These are phyloP conservation scores for Lutjanus argentimaculatus DNA, from an alignment of 2,797 vertebrate genomes.

Conservation along the genomic window DNA sequence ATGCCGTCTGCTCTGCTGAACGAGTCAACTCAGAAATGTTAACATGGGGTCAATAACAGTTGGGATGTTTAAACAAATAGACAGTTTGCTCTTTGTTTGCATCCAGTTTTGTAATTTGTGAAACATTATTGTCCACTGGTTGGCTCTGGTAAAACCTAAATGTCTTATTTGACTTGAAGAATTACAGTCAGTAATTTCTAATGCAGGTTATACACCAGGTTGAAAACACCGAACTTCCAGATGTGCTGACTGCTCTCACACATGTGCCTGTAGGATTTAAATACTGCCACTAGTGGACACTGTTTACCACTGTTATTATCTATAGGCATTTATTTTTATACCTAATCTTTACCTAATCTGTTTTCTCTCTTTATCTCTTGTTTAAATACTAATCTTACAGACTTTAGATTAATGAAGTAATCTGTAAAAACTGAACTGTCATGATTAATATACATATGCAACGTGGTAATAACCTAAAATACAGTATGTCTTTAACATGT, in stretches of 20 bases:
- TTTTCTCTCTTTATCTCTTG: neutral
- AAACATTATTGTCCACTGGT: slow-evolving; percentile 1
- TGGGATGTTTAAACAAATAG: slow-evolving; percentile 32
- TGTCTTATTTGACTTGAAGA: slow-evolving; percentile 21
- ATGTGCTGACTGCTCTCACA: slow-evolving; percentile 33
- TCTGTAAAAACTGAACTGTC: neutral
- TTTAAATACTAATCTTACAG: neutral
- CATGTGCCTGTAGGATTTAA: slow-evolving; percentile 20
- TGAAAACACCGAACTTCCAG: slow-evolving; percentile 30
- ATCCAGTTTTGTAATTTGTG: slow-evolving; percentile 19
- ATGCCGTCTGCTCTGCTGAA: slow-evolving; percentile 34
- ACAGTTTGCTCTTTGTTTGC: slow-evolving; percentile 21
- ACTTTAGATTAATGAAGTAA: neutral
- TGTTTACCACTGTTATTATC: slow-evolving; percentile 36
- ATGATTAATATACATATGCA: neutral
- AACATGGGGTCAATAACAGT: slow-evolving; percentile 42
- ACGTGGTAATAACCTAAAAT: neutral
- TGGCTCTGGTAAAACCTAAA: slow-evolving; percentile 13
- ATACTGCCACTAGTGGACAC: slow-evolving; percentile 53
- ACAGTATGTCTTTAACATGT: neutral
- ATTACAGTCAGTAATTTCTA: neutral
- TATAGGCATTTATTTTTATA: too few relatives aligned
- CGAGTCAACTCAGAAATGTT: slow-evolving; percentile 46
- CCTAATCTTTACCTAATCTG: slow-evolving; percentile 1
- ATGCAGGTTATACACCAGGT: neutral